These are phyloP conservation scores for Ladona fulva DNA, from an alignment of 1,140 invertebrate genomes.

Conservation along the genomic window DNA sequence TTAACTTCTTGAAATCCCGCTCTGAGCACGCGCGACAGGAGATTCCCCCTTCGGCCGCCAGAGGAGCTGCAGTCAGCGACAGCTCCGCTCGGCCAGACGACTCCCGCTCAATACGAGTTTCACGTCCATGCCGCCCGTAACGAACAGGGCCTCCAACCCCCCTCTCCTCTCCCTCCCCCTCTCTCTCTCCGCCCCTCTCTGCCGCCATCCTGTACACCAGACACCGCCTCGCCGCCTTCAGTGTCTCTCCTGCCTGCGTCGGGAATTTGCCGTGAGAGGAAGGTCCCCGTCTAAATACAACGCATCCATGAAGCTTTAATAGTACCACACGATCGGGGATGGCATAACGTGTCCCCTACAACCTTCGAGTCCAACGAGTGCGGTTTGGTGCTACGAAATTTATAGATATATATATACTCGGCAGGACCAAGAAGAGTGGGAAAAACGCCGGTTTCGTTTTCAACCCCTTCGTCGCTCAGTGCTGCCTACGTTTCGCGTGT, in stretches of 20 bases:
- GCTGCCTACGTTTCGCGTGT: too few relatives aligned
- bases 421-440: too few relatives aligned
- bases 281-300: too few relatives aligned
- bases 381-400: too few relatives aligned
- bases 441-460: too few relatives aligned
- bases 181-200: not conserved
- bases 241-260: conserved; percentile 1
- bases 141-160: not conserved
- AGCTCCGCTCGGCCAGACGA: not conserved
- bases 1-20: conserved; percentile 9
- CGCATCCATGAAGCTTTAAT: not conserved
- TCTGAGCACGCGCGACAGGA: not conserved
- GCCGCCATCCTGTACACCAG: not conserved
- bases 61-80: not conserved
- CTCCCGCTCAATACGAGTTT: not conserved
- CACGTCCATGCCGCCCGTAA: conserved; percentile 5
- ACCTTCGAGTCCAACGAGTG: too few relatives aligned
- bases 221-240: not conserved
- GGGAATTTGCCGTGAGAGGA: not conserved
- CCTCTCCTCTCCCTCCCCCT: not conserved
- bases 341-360: too few relatives aligned
- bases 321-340: not conserved
- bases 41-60: not conserved
- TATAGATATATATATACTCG: too few relatives aligned
- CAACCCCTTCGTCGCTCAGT: too few relatives aligned